Evolutionary conservation across 1,140 invertebrate species (phyloP).

Genomic region (Camponotus pennsylvanicus): DNA sequence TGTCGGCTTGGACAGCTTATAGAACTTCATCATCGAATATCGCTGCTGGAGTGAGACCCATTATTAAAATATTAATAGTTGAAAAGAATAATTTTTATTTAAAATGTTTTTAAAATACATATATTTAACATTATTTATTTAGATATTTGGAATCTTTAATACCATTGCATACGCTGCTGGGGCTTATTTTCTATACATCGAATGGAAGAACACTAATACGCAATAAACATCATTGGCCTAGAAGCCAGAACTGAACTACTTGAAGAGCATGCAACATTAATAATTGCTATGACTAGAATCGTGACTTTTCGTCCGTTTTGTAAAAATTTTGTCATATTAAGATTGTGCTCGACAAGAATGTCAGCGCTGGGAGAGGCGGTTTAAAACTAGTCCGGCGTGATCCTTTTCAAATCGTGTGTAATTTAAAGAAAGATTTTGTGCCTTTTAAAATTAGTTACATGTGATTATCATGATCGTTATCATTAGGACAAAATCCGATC

Average conservation of each 20-base stretch:
- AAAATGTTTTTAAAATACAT: background rate
- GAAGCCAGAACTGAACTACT: slow-evolving; percentile 64
- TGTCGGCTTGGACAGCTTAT: slow-evolving; percentile 87
- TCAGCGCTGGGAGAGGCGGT: slow-evolving; percentile 32
- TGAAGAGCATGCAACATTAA: slow-evolving; percentile 65
- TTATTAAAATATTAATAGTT: background rate
- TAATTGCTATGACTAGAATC: slow-evolving; percentile 55
- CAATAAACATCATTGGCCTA: slow-evolving; percentile 71
- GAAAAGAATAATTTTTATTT: background rate
- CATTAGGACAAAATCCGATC: background rate
- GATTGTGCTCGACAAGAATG: slow-evolving; percentile 25
- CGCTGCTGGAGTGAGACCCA: slow-evolving; percentile 90
- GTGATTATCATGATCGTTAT: background rate
- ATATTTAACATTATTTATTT: slow-evolving; percentile 59
- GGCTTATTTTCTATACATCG: slow-evolving; percentile 91
- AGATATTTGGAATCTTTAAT: slow-evolving; percentile 94
- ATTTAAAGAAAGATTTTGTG: slow-evolving; percentile 67
- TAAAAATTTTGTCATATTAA: slow-evolving; percentile 2
- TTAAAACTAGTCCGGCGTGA: slow-evolving; percentile 71
- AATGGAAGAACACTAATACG: slow-evolving; percentile 89
- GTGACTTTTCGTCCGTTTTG: slow-evolving; percentile 10
- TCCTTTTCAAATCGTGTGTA: slow-evolving; percentile 57
- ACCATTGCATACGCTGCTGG: slow-evolving; percentile 92
- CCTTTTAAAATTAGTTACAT: slow-evolving; percentile 63
- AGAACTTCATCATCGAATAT: slow-evolving; percentile 86